Base-by-base conservation (phyloP, 2,797 vertebrate genomes). In the Manis crassicaudata region DNA sequence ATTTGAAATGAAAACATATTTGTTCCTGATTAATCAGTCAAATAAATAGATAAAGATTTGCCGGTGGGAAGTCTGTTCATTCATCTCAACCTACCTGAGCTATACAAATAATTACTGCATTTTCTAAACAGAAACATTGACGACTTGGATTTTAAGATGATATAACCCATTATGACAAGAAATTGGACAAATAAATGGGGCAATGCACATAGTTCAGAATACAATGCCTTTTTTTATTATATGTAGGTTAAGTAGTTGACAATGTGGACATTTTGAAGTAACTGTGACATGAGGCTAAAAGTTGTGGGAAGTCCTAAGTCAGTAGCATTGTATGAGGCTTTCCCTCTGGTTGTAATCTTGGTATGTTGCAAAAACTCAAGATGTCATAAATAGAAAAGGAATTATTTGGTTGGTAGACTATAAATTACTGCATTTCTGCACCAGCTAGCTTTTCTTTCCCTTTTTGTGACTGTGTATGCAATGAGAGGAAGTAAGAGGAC, bases 41-140 rank as follows among this genome's bases (percentile, higher is more conserved):
- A 79, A 92, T 46, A 83, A 92, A 85, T 20, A 80, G 76, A 37
- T 92, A 43, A 90, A 62, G 58, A 12, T 56, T 94, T 82, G 27
- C 23, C 50, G 43, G 50, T 67, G n/a, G 46, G 67, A 46, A 37
- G 17, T 65, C 37, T 93, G 92, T 84, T 56, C 65, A 70, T 73
- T 76, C 90, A 17, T 63, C n/a, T 88, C 65, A 17, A 72, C 37
- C 54, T 35, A 46, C 37, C 81, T 90, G 92, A 88, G 60, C 67
- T 77, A 84, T 43, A 80, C 62, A 93, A 87, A 93, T 76, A 84
- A 93, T 87, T 79, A 82, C 60, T 77, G 32, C 35, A 37, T 90
- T 95, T 82, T 92, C 56, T 80, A 95, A 73, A 92, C n/a, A 94
- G 56, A 90, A 82, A 56, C 83, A 58, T 0, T 89, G 35, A 63